Conservation (phyloP, 2,797 vertebrate genomes). For the Martes flavigula region DNA sequence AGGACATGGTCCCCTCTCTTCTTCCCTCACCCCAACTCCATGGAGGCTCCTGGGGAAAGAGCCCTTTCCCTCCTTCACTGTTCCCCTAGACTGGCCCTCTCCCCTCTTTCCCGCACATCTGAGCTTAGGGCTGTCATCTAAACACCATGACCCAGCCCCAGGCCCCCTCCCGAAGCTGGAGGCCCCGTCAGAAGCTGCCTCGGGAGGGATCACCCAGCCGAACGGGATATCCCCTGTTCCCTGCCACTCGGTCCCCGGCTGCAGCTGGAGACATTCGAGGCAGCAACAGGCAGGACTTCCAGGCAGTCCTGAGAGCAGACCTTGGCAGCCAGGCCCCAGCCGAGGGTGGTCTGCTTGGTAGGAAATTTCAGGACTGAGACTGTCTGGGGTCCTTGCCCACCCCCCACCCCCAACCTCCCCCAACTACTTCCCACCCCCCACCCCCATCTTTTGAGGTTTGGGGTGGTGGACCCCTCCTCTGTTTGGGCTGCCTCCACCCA, state of each 20-base stretch:
- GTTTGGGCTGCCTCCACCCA: neutral
- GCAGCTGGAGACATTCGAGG: neutral
- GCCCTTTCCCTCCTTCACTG: neutral
- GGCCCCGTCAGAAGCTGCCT: neutral
- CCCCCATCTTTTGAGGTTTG: constrained; percentile 12
- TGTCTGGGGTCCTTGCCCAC: neutral
- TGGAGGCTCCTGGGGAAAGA: neutral
- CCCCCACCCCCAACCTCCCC: no score
- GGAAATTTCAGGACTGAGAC: neutral
- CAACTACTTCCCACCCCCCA: neutral
- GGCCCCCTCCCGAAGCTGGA: neutral
- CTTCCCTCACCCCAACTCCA: neutral
- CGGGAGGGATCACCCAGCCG: neutral
- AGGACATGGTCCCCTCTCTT: neutral
- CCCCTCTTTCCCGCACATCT: neutral
- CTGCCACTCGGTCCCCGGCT: neutral
- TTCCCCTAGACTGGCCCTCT: neutral
- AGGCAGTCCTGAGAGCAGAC: neutral
- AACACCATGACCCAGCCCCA: no score
- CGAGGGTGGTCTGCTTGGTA: constrained; percentile 36
- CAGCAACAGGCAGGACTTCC: constrained; percentile 26
- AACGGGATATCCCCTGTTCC: neutral
- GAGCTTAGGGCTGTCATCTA: neutral
- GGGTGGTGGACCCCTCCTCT: neutral
- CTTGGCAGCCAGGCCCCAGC: neutral